phyloP scores from a whole-genome alignment of 2,113 vertebrate genomes.

The Daphoenositta chrysoptera region DNA sequence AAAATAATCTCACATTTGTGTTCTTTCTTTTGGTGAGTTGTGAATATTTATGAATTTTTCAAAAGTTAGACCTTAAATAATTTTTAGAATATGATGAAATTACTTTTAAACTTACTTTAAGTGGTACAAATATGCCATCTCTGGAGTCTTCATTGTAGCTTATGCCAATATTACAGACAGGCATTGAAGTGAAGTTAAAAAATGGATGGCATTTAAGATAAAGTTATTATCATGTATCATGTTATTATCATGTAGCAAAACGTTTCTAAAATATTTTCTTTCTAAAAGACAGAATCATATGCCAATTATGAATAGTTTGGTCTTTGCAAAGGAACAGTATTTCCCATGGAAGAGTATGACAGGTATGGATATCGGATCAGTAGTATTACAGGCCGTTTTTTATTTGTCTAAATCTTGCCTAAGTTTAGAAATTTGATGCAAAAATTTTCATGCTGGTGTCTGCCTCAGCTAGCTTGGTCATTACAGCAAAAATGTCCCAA shows the following conservation, averaged over 20 bases:
- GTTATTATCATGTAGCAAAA: not conserved
- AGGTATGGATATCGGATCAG: not conserved
- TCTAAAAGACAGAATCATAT: not conserved
- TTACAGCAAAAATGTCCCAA: not conserved
- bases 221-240: not conserved
- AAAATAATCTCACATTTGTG: not conserved
- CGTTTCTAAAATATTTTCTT: not conserved
- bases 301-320: not conserved
- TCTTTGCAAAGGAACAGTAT: not conserved
- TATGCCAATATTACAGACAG: not conserved
- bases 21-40: not conserved
- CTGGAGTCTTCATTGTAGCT: not conserved
- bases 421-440: not conserved
- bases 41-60: not conserved
- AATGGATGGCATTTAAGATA: not conserved
- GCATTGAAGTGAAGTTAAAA: not conserved
- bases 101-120: not conserved
- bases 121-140: not conserved
- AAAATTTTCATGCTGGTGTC: not conserved
- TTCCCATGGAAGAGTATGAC: not conserved
- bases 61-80: not conserved
- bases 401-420: not conserved
- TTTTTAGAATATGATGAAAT: not conserved
- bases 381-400: not conserved
- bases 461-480: not conserved